Evolutionary conservation across 2,888 invertebrate species (phyloP), one percentile per base, ranked within the genome.

Genomic region (Latrodectus elegans): DNA sequence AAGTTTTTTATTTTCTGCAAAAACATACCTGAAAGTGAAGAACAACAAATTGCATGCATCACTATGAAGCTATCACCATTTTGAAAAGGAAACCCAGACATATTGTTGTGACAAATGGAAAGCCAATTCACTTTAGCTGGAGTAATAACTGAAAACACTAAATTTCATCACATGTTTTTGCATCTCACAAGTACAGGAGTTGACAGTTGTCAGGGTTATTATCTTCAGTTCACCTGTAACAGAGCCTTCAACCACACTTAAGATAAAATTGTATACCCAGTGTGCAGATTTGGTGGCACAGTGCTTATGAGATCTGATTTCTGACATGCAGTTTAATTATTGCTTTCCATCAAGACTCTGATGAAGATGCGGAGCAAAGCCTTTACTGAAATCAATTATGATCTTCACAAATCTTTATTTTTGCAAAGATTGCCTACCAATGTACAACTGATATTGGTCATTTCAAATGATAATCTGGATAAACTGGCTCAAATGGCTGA

Each of bases 21-120:
- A 22, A 22, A 22, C 22, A 22, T 22, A 22, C 1, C 22, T 22
- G 22, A 22, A 22, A 22, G 22, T 22, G 22, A 22, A 22, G 22
- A 22, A 1, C 55, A 55, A 15, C 55, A 55, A 55, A 15, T 55
- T 11, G 55, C 6, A 55, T 6, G 55, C 55, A 1, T 22, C 22
- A 22, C 73, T 12, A n/a, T n/a, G 9, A 73, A 73, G n/a, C 11
- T 4, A 12, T 52, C 73, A 10, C 52, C 55, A 60, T 55, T 75
- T 49, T 17, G 75, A 60, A n/a, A 11, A 8, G 60, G 1, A 52
- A 75, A 75, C 26, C 75, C 75, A 10, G 60, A 22, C 0, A 17
- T 60, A n/a, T 75, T 60, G 75, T 75, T 60, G 0, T 15, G 15
- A 22, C 75, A 75, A 15, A 75, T 75, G 60, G 75, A 55, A 22